Conservation (phyloP, 2,797 vertebrate species). For the Sorex maritimensis region DNA sequence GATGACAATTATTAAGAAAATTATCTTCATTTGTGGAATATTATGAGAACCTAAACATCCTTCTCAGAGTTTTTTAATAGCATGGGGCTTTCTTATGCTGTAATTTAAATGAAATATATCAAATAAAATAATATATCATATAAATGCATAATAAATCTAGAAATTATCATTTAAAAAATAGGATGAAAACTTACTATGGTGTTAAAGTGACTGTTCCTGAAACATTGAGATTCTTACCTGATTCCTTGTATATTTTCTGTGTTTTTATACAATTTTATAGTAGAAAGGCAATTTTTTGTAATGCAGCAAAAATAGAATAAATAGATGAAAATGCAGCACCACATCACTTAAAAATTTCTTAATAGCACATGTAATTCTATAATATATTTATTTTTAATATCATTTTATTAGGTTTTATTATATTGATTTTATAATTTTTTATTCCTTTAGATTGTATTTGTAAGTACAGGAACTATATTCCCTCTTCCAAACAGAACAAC, state of each 20-base stretch:
- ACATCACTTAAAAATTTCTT: background rate
- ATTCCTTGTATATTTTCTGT: slow-evolving; percentile 21
- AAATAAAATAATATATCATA: too few relatives aligned
- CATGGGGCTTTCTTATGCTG: background rate
- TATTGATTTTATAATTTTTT: background rate
- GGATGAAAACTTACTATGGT: background rate
- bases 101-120: slow-evolving; percentile 31
- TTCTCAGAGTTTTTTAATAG: slow-evolving; percentile 42
- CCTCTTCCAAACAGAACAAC: background rate
- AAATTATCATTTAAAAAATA: slow-evolving; percentile 10
- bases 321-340: background rate
- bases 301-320: slow-evolving; percentile 1
- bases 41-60: background rate
- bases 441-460: background rate
- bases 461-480: background rate
- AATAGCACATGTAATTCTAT: background rate
- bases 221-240: background rate
- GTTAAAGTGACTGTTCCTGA: background rate
- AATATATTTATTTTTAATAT: slow-evolving; percentile 13
- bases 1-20: slow-evolving; percentile 13
- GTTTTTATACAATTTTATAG: slow-evolving; percentile 13
- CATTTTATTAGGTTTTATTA: background rate
- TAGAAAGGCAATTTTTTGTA: background rate
- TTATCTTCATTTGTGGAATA: slow-evolving; percentile 36
- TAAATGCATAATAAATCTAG: background rate